Base-by-base conservation (phyloP, 2,113 vertebrate species). In the Oncorhynchus nerka region DNA sequence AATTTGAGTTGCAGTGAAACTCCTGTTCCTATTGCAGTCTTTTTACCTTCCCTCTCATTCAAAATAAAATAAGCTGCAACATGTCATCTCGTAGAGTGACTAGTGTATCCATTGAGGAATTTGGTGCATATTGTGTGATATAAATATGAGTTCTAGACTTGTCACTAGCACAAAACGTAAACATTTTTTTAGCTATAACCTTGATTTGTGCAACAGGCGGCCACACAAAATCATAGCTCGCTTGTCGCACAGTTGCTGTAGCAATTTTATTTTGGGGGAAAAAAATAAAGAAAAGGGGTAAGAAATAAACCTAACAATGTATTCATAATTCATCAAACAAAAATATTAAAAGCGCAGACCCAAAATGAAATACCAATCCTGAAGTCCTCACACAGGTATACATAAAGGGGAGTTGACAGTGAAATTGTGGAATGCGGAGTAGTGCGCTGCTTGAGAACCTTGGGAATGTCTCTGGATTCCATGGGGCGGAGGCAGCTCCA, bases 121-220 rank as follows among this genome's bases (percentile, higher is more conserved):
- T n/a, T 3, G 13, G 2, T 11, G 59, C 1, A 62, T 45, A 3
- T 9, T 45, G 9, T 45, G 39, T 45, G 9, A 62, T 22, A 19
- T 4, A 55, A 16, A 55, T 8, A 51, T 16, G 0, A 15, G 51
- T 55, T 55, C 49, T 19, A 55, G 3, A 45, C 39, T 45, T 19
- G 4, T 15, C 12, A 55, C 51, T 19, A 94, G 91, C 93, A 90
- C 91, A 95, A 97, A 96, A 96, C 95, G 94, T 96, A 94, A 96
- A 96, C 95, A 95, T 95, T 97, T 97, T 97, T 95, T 94, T 95
- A 94, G 93, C 95, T 96, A 95, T 94, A 95, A 93, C 92, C 94
- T 94, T 90, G 82, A 92, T 92, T 90, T 87, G 90, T 91, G 93
- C 92, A 93, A 94, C 91, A 93, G 91, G 94, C 85, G 78, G 93